Evolutionary conservation across 1,140 invertebrate genomes (phyloP).

Genomic region (Mesaphorura yosii): DNA sequence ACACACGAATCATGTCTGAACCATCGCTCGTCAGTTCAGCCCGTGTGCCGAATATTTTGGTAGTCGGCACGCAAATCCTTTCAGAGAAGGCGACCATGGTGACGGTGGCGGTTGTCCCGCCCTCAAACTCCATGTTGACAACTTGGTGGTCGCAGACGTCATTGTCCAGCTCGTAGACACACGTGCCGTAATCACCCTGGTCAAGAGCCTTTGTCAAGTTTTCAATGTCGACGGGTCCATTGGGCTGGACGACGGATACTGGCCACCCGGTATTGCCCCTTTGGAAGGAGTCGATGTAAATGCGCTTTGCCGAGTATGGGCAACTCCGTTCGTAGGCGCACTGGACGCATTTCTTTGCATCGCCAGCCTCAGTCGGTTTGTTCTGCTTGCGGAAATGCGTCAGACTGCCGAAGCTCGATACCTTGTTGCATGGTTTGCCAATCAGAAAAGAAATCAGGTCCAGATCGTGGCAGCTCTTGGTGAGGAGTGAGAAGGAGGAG

Average conservation of each 20-base stretch:
- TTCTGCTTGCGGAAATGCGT: conserved; percentile 37
- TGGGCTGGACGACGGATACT: conserved; percentile 22
- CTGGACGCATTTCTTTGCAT: conserved; percentile 36
- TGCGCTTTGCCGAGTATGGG: conserved; percentile 41
- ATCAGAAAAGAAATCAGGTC: conserved; percentile 42
- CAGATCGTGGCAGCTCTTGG: conserved; percentile 44
- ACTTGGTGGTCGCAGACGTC: conserved; percentile 41
- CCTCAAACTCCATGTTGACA: conserved; percentile 40
- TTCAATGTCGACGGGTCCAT: conserved; percentile 32
- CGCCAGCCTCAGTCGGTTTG: conserved; percentile 26
- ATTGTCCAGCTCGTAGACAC: conserved; percentile 41
- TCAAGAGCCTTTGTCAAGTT: conserved; percentile 35
- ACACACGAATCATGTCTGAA: conserved; percentile 26
- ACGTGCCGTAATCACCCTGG: conserved; percentile 37
- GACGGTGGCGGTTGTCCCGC: conserved; percentile 39
- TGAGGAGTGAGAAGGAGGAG: conserved; percentile 39
- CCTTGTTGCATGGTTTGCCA: too few relatives aligned
- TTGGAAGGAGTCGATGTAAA: conserved; percentile 36
- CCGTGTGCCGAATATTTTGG: conserved; percentile 24
- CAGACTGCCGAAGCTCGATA: conserved; percentile 42
- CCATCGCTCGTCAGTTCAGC: conserved; percentile 30
- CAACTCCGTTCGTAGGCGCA: conserved; percentile 37
- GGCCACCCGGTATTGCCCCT: conserved; percentile 19
- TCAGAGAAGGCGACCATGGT: conserved; percentile 42
- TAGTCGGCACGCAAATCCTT: conserved; percentile 30